These are phyloP conservation scores for Ambastaia sidthimunki DNA, from an alignment of 2,797 vertebrate species.

Conservation along the genomic window DNA sequence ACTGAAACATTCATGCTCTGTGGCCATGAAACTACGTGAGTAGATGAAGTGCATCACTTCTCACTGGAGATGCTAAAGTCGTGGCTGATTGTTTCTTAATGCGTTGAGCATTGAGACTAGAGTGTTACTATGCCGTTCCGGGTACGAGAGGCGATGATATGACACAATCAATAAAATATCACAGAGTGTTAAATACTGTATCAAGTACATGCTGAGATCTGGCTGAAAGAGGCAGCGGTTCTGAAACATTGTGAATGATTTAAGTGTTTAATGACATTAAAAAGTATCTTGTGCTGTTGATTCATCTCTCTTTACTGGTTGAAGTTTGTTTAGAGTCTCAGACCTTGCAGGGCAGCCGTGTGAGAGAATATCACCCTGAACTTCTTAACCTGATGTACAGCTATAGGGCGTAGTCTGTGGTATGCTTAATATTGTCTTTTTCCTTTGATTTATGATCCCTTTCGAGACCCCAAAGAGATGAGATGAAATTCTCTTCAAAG, in stretches of 20 bases:
- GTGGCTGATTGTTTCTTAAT: conserved; percentile 62
- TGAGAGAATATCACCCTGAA: conserved; percentile 22
- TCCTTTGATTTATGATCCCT: conserved; percentile 47
- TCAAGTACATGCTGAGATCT: conserved; percentile 32
- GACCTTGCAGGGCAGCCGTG: neutral
- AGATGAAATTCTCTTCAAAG: conserved; percentile 56
- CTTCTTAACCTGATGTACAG: conserved; percentile 40
- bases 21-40: conserved; percentile 51
- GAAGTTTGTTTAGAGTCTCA: conserved; percentile 13
- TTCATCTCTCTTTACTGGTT: neutral
- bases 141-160: conserved; percentile 42
- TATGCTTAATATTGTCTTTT: conserved; percentile 47
- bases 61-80: conserved; percentile 34
- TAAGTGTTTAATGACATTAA: conserved; percentile 22
- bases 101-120: conserved; percentile 48
- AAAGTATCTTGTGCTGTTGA: conserved; percentile 6
- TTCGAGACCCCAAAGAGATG: conserved; percentile 32
- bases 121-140: conserved; percentile 46
- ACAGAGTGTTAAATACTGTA: conserved; percentile 45
- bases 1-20: conserved; percentile 56
- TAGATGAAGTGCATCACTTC: conserved; percentile 51
- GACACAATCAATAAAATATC: conserved; percentile 59
- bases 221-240: conserved; percentile 29
- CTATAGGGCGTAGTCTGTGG: conserved; percentile 39
- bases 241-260: conserved; percentile 37